Conservation (phyloP, 1,140 invertebrate genomes). For the Nasonia longicornis region DNA sequence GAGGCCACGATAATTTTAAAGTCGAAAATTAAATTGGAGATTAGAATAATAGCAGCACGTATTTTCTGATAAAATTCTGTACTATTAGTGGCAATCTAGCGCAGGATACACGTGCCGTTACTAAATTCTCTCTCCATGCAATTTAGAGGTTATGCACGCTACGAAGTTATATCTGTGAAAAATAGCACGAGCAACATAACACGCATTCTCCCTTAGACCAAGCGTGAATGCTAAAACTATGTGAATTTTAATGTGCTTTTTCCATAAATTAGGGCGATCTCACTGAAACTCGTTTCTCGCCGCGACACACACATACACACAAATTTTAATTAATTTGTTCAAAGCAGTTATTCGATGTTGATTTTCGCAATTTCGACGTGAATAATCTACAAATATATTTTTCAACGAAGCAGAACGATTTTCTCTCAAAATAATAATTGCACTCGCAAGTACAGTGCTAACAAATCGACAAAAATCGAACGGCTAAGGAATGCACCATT, state of each 20-base stretch:
- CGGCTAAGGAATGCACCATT: background rate
- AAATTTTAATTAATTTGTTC: too few relatives aligned
- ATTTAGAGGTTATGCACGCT: background rate
- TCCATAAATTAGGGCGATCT: background rate
- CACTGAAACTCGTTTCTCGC: background rate
- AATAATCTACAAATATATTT: too few relatives aligned
- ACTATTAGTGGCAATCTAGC: background rate
- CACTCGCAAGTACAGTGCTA: too few relatives aligned
- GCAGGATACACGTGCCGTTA: background rate
- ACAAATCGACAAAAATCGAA: too few relatives aligned
- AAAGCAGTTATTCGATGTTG: too few relatives aligned
- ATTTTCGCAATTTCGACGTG: too few relatives aligned
- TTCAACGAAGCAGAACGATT: too few relatives aligned
- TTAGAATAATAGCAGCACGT: background rate
- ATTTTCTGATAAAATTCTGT: constrained; percentile 4
- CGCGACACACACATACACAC: too few relatives aligned
- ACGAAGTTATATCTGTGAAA: constrained; percentile 18
- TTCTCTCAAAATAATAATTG: too few relatives aligned
- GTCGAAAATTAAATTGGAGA: background rate
- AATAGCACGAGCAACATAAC: constrained; percentile 16
- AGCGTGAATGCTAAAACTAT: background rate
- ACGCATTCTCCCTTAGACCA: background rate
- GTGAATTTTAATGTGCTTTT: constrained; percentile 16
- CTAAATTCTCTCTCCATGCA: background rate
- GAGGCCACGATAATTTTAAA: background rate